A percentile compares a stretch with the other conserved stretches of the same genome.
These are phyloP conservation scores for Synaphobranchus kaupii DNA, from an alignment of 2,797 vertebrate genomes.

Conservation along the genomic window DNA sequence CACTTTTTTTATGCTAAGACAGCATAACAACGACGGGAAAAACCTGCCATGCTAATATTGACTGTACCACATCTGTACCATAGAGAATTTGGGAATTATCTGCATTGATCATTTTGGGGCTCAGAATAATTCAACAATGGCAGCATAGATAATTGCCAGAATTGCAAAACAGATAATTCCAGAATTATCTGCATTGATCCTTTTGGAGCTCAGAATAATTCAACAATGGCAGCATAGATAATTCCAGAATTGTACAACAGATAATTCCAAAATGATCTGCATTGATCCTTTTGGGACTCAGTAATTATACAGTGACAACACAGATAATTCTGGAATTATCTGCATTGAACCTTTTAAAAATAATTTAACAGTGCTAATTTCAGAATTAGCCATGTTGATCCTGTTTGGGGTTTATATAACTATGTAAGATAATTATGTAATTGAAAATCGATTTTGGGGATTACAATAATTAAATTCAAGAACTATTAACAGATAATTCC, in stretches of 20 bases:
- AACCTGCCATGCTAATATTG: not conserved
- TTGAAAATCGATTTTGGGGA: too few species aligned
- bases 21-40: not conserved
- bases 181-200: not conserved
- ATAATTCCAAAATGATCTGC: not conserved
- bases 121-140: not conserved
- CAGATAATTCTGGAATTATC: not conserved
- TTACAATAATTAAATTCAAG: too few species aligned
- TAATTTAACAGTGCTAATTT: not conserved
- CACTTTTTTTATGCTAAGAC: too few species aligned
- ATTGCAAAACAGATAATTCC: not conserved
- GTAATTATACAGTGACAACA: not conserved
- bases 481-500: too few species aligned
- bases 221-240: not conserved
- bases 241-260: not conserved
- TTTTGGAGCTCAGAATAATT: not conserved
- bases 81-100: too few species aligned
- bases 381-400: not conserved
- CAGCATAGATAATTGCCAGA: not conserved
- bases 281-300: not conserved
- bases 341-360: too few species aligned
- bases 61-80: too few species aligned
- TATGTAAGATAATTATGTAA: too few species aligned
- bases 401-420: too few species aligned
- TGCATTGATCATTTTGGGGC: not conserved